phyloP scores from a whole-genome alignment of 2,113 vertebrate genomes.

The Saccopteryx leptura region DNA sequence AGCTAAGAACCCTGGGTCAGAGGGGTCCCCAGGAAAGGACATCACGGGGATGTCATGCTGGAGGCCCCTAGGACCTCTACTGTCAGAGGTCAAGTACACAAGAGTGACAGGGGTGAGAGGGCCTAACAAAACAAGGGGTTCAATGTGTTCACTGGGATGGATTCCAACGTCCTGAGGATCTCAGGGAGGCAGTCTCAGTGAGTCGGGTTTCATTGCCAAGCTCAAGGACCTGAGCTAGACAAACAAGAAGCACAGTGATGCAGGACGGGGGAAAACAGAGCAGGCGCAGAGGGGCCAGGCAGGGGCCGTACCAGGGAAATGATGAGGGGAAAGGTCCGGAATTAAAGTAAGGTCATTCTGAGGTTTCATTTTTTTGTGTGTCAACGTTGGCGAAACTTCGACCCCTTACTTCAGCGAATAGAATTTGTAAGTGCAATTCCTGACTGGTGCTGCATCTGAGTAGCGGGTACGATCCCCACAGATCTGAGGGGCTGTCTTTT shows the following conservation, averaged over 20 bases:
- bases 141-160: background rate
- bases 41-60: background rate
- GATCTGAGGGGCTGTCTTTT: fast-evolving
- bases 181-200: background rate
- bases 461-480: background rate
- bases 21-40: background rate
- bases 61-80: too few relatives aligned
- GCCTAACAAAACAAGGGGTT: background rate
- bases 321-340: fast-evolving
- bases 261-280: fast-evolving
- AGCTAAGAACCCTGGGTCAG: too few relatives aligned
- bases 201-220: background rate
- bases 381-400: background rate
- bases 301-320: too few relatives aligned
- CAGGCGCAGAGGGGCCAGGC: background rate
- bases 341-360: too few relatives aligned
- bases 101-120: too few relatives aligned
- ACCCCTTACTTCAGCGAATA: too few relatives aligned
- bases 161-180: background rate
- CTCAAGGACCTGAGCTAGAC: background rate
- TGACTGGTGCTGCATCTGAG: fast-evolving
- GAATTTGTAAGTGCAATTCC: background rate
- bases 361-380: background rate
- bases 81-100: background rate
- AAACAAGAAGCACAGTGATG: too few relatives aligned